Conservation (phyloP, 2,797 vertebrate genomes). For the Cottoperca gobio region DNA sequence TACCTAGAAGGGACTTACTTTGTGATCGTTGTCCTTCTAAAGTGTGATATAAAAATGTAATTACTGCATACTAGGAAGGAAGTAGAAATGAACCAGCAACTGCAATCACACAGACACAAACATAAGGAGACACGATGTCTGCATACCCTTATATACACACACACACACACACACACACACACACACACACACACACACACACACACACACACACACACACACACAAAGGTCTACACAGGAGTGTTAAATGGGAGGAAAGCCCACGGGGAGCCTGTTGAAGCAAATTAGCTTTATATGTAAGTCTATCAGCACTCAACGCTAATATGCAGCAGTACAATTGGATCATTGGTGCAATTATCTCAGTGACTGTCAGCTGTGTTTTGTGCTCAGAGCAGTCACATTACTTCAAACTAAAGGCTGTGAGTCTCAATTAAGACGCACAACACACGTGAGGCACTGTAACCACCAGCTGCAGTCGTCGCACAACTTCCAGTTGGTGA, state of each 20-base stretch:
- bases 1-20: constrained; percentile 19
- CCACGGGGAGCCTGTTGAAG: constrained; percentile 66
- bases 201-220: not conserved
- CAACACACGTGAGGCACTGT: constrained; percentile 11
- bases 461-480: not conserved
- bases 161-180: not conserved
- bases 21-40: constrained; percentile 17
- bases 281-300: constrained; percentile 72
- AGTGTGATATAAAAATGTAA: not conserved
- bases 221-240: constrained; percentile 15
- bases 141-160: not conserved
- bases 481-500: not conserved
- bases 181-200: not conserved
- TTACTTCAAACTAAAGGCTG: constrained; percentile 19
- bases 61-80: not conserved
- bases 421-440: constrained; percentile 35
- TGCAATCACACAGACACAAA: constrained; percentile 17
- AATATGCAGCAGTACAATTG: constrained; percentile 65
- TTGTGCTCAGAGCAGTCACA: constrained; percentile 35
- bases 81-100: not conserved
- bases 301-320: constrained; percentile 69
- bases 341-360: constrained; percentile 73
- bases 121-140: constrained; percentile 33
- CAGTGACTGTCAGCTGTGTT: constrained; percentile 60
- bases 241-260: constrained; percentile 62